A percentile compares a stretch with the other conserved stretches of the same genome.
Evolutionary conservation across 2,888 invertebrate species (phyloP).

Genomic region (Euplagia quadripunctaria): DNA sequence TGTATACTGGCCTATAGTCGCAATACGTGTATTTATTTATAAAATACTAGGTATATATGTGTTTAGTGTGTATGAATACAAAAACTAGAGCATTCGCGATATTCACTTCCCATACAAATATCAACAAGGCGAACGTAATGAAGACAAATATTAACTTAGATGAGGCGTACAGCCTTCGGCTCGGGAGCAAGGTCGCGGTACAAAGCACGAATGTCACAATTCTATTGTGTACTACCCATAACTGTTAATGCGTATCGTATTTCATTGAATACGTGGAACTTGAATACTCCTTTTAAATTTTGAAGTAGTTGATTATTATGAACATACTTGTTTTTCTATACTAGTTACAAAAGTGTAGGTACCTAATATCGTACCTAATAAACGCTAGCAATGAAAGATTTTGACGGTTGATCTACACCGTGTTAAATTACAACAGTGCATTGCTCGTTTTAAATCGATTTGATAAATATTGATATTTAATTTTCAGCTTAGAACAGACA

Average conservation of each 20-base stretch:
- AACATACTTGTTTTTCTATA: background rate
- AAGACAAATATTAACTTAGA: slow-evolving; percentile 54
- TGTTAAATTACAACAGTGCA: background rate
- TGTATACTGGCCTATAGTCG: background rate
- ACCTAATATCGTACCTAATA: background rate
- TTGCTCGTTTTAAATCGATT: background rate
- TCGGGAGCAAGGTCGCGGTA: slow-evolving; percentile 71
- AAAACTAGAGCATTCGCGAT: background rate
- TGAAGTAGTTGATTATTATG: slow-evolving; percentile 9
- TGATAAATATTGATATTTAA: background rate
- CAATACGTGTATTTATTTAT: background rate
- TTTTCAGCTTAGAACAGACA: background rate
- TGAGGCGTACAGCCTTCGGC: slow-evolving; percentile 64
- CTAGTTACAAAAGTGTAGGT: background rate
- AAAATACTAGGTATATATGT: background rate
- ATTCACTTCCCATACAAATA: slow-evolving; percentile 19
- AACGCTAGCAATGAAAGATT: background rate
- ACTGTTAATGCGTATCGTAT: slow-evolving; percentile 26
- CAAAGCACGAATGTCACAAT: slow-evolving; percentile 58
- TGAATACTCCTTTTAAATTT: slow-evolving; percentile 1
- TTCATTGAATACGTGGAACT: slow-evolving; percentile 17
- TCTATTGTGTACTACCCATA: slow-evolving; percentile 49
- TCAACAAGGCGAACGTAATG: slow-evolving; percentile 30
- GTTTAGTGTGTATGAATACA: background rate
- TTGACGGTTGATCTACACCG: too few species aligned